phyloP scores from a whole-genome alignment of 2,888 invertebrate genomes.

The Dromius quadrimaculatus region DNA sequence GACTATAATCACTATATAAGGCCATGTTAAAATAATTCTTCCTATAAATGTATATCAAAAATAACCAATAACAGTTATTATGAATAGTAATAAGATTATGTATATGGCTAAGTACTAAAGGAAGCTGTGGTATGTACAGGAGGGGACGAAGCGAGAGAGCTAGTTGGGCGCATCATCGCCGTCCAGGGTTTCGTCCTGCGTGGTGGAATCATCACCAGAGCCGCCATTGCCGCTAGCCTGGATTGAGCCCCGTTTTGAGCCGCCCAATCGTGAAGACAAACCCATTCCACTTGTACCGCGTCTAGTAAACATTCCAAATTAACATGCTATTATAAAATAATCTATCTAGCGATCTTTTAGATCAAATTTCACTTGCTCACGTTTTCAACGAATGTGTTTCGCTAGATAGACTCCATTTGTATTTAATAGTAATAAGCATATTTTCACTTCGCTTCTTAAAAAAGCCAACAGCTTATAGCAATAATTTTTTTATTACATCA shows the following conservation, averaged over 20 bases:
- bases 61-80: constrained; percentile 54
- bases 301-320: constrained; percentile 56
- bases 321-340: too few relatives aligned
- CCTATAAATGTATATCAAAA: constrained; percentile 54
- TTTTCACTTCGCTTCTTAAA: too few relatives aligned
- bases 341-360: too few relatives aligned
- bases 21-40: constrained; percentile 54
- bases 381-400: too few relatives aligned
- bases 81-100: constrained; percentile 44
- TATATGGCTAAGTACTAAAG: constrained; percentile 52
- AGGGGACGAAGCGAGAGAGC: constrained; percentile 53
- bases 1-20: constrained; percentile 50
- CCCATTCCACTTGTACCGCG: constrained; percentile 69
- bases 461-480: too few relatives aligned
- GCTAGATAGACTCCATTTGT: too few relatives aligned
- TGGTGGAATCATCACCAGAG: constrained; percentile 81
- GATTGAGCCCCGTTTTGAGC: constrained; percentile 77
- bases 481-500: too few relatives aligned
- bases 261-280: constrained; percentile 73
- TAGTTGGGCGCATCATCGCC: constrained; percentile 76
- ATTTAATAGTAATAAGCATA: too few relatives aligned
- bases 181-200: constrained; percentile 82
- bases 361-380: too few relatives aligned
- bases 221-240: constrained; percentile 73
- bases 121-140: constrained; percentile 49